phyloP scores from a whole-genome alignment of 1,140 invertebrate genomes.

The Odontomachus brunneus region DNA sequence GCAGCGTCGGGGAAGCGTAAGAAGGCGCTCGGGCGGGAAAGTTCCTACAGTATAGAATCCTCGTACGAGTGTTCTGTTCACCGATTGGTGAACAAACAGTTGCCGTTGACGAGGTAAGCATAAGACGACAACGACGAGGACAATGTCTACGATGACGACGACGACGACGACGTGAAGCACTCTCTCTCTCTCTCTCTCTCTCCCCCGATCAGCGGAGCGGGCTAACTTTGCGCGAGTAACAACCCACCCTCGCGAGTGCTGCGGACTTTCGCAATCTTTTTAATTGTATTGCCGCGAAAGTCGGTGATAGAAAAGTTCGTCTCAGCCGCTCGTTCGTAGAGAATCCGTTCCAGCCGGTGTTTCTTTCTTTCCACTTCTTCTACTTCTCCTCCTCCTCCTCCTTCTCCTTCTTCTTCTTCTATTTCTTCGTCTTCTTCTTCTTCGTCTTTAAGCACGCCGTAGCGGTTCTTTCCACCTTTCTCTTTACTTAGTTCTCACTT shows the following conservation, averaged over 20 bases:
- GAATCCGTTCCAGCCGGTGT: slow-evolving; percentile 40
- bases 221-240: slow-evolving; percentile 68
- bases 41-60: slow-evolving; percentile 62
- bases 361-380: slow-evolving; percentile 57
- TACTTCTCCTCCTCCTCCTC: slow-evolving; percentile 7
- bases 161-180: slow-evolving; percentile 4
- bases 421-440: neutral
- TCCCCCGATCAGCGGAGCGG: slow-evolving; percentile 24
- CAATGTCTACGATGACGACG: slow-evolving; percentile 11
- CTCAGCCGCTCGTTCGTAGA: slow-evolving; percentile 27
- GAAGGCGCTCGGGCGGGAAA: slow-evolving; percentile 67
- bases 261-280: slow-evolving; percentile 82
- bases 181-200: neutral
- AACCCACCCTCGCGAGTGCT: slow-evolving; percentile 49
- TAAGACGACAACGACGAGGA: slow-evolving; percentile 48
- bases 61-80: slow-evolving; percentile 64
- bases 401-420: no score
- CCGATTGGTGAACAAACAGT: slow-evolving; percentile 81
- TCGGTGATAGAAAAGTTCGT: slow-evolving; percentile 81
- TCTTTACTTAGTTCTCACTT: slow-evolving; percentile 74
- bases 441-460: slow-evolving; percentile 6
- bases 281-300: slow-evolving; percentile 80
- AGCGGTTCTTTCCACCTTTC: slow-evolving; percentile 4
- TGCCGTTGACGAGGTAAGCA: slow-evolving; percentile 66
- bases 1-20: slow-evolving; percentile 66